These are phyloP conservation scores for Caranx ignobilis DNA, from an alignment of 2,113 vertebrate species.

Conservation along the genomic window DNA sequence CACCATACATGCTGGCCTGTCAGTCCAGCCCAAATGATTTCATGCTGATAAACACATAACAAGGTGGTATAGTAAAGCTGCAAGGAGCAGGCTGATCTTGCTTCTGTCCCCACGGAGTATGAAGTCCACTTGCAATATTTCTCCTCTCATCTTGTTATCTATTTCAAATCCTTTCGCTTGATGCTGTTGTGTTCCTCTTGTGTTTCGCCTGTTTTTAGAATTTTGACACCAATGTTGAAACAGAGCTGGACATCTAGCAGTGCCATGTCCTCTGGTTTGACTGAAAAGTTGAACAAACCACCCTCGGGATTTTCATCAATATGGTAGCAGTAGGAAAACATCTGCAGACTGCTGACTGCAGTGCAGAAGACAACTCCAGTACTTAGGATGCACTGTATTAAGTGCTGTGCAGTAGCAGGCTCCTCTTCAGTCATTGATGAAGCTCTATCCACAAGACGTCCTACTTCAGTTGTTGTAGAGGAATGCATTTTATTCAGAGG, in stretches of 20 bases:
- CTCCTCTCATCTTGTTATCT: background rate
- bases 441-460: background rate
- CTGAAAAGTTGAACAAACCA: background rate
- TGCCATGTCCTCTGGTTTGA: background rate
- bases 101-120: background rate
- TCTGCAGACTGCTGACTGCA: background rate
- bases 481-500: background rate
- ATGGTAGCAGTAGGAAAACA: background rate
- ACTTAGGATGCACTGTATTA: background rate
- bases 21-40: background rate
- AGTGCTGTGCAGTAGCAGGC: background rate
- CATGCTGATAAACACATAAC: background rate
- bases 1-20: slow-evolving; percentile 6
- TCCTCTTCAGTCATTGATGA: slow-evolving; percentile 31
- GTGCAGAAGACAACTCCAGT: slow-evolving; percentile 1
- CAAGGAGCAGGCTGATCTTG: slow-evolving; percentile 1
- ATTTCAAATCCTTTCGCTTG: background rate
- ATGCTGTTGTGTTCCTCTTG: background rate
- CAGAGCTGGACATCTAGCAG: background rate
- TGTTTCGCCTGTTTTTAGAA: background rate
- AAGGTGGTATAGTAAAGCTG: background rate
- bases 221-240: background rate
- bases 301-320: background rate
- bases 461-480: background rate
- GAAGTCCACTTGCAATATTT: background rate